Evolutionary conservation across 2,113 vertebrate species (phyloP).

Genomic region (Hippoglossus stenolepis): DNA sequence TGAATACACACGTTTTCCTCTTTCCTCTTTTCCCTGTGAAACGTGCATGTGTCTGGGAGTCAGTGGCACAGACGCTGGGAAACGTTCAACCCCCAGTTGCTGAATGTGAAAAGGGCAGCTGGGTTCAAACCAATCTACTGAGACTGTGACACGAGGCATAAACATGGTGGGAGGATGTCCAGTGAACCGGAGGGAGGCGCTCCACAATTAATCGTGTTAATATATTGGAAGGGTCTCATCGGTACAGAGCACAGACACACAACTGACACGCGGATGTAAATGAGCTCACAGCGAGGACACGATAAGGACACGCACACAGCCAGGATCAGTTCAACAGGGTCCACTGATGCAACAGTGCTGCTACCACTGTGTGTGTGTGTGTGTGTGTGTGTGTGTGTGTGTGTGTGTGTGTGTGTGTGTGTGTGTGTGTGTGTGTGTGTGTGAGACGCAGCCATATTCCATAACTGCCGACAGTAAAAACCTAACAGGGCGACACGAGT

Average conservation of each 20-base stretch:
- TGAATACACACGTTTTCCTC: background rate
- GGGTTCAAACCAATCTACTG: too few species aligned
- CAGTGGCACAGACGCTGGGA: too few species aligned
- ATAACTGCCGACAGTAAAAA: background rate
- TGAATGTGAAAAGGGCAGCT: too few species aligned
- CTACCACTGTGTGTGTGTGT: background rate
- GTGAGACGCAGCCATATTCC: background rate
- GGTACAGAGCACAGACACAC: slow-evolving; percentile 16
- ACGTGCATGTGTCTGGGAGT: too few species aligned
- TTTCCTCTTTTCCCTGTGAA: too few species aligned
- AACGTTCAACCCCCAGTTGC: too few species aligned
- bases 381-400: background rate
- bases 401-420: background rate
- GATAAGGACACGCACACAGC: background rate
- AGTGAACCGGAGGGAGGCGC: slow-evolving; percentile 13
- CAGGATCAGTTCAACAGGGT: too few species aligned
- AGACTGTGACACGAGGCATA: too few species aligned
- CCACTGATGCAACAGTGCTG: background rate
- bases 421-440: background rate
- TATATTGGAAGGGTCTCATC: background rate
- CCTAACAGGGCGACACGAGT: slow-evolving; percentile 6
- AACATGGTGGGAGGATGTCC: too few species aligned
- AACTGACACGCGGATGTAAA: slow-evolving; percentile 2
- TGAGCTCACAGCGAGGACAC: too few species aligned
- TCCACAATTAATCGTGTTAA: slow-evolving; percentile 27